Evolutionary conservation across 2,888 invertebrate genomes (phyloP), one percentile per base, ranked within the genome.

Genomic region (Eilema caniola): DNA sequence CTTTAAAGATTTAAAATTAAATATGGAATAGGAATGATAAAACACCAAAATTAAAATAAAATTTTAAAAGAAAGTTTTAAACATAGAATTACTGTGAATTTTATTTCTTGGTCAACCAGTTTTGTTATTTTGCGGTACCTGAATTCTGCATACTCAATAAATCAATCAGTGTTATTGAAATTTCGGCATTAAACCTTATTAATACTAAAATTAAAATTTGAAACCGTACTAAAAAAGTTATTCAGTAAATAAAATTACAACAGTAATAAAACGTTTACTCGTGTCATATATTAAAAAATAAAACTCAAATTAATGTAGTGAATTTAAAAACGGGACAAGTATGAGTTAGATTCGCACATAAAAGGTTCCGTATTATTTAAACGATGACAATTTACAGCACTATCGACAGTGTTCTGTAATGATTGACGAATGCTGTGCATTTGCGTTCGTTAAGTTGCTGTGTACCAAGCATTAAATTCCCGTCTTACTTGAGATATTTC

Each of bases 141-240:
- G n/a, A 64, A 53, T 25, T 56, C 31, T 65, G 28, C 63, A 53
- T 53, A 37, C 28, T 59, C 5, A 64, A 64, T 69, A 66, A 70
- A 70, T 70, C 70, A 62, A 66, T 70, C 65, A 57, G 67, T 16
- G 20, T 63, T 70, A 70, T 62, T 62, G 14, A 66, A 70, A 65
- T 66, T 53, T 56, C 62, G 20, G 3, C 53, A 65, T 59, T 61
- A 66, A 65, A 64, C 2, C 23, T 53, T 20, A 3, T 2, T 47
- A 16, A n/a, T 14, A 41, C 41, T 11, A 64, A 11, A 64, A 53
- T 53, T 31, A 64, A 31, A 23, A 31, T 53, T 28, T 2, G 23
- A n/a, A 23, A 28, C 16, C 14, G 23, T 11, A 24, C 23, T 62
- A 62, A 41, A 62, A 16, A 41, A 37, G 12, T 41, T 41, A 24